These are phyloP conservation scores for Drosophila multiciliata DNA, from an alignment of 2,888 invertebrate species.

Conservation along the genomic window DNA sequence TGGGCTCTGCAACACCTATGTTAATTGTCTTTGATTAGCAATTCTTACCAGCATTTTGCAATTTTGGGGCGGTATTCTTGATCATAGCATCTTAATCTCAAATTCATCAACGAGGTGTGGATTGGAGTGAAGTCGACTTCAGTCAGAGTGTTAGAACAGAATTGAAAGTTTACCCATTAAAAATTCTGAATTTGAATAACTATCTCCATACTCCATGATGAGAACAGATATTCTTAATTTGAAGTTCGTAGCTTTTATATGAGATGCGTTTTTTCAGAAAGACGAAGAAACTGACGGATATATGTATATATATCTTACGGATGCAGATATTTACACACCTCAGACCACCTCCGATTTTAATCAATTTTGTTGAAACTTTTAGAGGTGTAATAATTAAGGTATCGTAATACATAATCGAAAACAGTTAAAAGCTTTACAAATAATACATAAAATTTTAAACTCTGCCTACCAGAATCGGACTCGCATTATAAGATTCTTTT, in stretches of 20 bases:
- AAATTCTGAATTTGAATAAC: background rate
- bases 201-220: background rate
- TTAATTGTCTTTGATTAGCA: conserved; percentile 9
- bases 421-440: background rate
- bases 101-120: background rate
- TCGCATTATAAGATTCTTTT: background rate
- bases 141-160: background rate
- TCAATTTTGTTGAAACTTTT: no score
- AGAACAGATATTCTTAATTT: background rate
- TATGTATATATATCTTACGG: no score
- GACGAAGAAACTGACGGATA: no score
- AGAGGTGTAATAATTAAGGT: no score
- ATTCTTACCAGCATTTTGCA: background rate
- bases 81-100: background rate
- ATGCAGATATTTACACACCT: no score
- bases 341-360: no score
- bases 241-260: background rate
- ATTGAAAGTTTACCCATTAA: background rate
- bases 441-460: background rate
- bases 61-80: background rate
- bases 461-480: background rate
- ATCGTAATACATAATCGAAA: background rate
- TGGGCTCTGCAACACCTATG: conserved; percentile 15
- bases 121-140: background rate
- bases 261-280: no score